A percentile compares a stretch with the other conserved stretches of the same genome.
Evolutionary conservation across 2,113 vertebrate species (phyloP).

Genomic region (Cynoglossus semilaevis): DNA sequence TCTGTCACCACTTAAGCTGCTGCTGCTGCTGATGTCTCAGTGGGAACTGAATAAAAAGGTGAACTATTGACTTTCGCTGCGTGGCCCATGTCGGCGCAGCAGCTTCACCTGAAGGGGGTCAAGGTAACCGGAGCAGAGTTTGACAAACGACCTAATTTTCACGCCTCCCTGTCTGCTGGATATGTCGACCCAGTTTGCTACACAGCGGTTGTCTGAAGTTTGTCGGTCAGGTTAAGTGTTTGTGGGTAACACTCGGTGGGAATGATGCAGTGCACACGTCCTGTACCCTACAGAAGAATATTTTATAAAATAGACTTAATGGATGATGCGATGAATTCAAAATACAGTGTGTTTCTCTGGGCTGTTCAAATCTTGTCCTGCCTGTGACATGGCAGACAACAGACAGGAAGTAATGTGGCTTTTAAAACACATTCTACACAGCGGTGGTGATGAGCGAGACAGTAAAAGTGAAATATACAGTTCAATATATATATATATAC

Average conservation of each 20-base stretch:
- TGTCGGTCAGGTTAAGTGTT: not conserved
- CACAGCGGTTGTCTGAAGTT: not conserved
- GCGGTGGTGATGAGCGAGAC: too few species aligned
- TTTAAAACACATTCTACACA: too few species aligned
- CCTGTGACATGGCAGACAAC: too few species aligned
- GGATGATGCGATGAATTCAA: too few species aligned
- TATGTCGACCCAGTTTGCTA: conserved; percentile 9
- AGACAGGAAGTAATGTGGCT: too few species aligned
- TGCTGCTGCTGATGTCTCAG: not conserved
- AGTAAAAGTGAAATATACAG: too few species aligned
- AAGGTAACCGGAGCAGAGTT: conserved; percentile 36
- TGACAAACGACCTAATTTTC: conserved; percentile 17
- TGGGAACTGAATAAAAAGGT: conserved; percentile 3
- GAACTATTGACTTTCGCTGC: conserved; percentile 30
- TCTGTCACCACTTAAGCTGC: not conserved
- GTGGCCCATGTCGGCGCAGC: conserved; percentile 22
- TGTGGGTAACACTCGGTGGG: not conserved
- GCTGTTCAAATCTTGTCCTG: too few species aligned
- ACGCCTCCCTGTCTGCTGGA: conserved; percentile 9
- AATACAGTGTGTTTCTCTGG: too few species aligned
- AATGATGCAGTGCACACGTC: too few species aligned
- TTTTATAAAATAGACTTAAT: too few species aligned
- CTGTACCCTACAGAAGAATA: too few species aligned
- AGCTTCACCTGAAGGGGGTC: conserved; percentile 45
- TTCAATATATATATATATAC: too few species aligned